Base-by-base conservation (phyloP, 2,797 vertebrate genomes). In the Nasua narica region DNA sequence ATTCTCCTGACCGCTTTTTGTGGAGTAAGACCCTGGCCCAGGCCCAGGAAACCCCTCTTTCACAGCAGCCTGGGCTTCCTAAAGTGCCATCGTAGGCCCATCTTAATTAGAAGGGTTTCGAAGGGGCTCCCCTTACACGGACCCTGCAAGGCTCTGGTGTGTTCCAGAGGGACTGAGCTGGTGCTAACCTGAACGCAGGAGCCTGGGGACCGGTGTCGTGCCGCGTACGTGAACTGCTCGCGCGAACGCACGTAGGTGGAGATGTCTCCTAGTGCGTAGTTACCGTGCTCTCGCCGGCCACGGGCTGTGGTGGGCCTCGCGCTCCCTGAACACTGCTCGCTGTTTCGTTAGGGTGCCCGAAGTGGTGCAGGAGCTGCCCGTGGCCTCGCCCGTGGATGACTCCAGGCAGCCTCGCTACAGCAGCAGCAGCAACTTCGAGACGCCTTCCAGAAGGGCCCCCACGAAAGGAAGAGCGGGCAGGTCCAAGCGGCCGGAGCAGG, bases 401-500 rank as follows among this genome's bases (percentile, higher is more conserved):
- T 90, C 95, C 94, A 79, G 95, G 67, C 96, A 97, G 79, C 90
- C 96, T 76, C 94, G 13, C 5, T 98, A 98, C 97, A 96, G 96
- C 84, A 98, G 98, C 97, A 89, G 81, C 0, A 96, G 96, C 4
- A 97, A 96, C 96, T 99, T 99, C 0, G 99, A 99, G 2, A 90
- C 95, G 0, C 94, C 70, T 77, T 21, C 79, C 76, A 95, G 96
- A 65, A 98, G 98, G 40, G 97, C 95, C 18, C 98, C 98, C 27
- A 97, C 97, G 8, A 99, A 99, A 98, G 99, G 98, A 21, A 98
- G 98, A 0, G 92, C 98, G 0, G 97, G 98, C 6, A 99, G 95
- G 85, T 54, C 97, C 0, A 98, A 86, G 32, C 97, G 97, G 23
- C 8, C 90, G 0, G 98, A 99, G 10, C 99, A 98, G 3, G 99